These are phyloP conservation scores for Luehdorfia chinensis DNA, from an alignment of 1,140 invertebrate species.

Conservation along the genomic window DNA sequence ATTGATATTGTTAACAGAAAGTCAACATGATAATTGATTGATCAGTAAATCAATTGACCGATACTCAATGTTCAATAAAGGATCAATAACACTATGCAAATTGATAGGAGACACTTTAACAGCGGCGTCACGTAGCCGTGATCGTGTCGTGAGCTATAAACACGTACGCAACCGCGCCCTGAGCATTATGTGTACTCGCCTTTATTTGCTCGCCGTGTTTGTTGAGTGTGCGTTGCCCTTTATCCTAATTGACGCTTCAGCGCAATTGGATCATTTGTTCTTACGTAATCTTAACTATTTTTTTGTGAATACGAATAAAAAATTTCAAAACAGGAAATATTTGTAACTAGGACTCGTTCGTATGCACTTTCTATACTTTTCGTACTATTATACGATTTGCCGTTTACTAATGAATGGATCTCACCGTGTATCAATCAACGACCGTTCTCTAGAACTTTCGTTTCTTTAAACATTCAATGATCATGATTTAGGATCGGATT, in stretches of 20 bases:
- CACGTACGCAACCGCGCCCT: slow-evolving; percentile 22
- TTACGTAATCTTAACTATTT: background rate
- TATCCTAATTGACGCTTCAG: slow-evolving; percentile 50
- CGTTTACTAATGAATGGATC: too few species aligned
- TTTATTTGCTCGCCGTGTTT: slow-evolving; percentile 51
- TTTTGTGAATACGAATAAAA: background rate
- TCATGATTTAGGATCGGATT: too few species aligned
- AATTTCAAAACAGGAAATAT: too few species aligned
- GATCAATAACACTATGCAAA: slow-evolving; percentile 2
- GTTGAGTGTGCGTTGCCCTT: slow-evolving; percentile 41
- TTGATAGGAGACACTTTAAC: background rate
- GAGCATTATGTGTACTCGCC: slow-evolving; percentile 31
- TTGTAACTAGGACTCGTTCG: too few species aligned
- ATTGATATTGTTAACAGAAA: background rate
- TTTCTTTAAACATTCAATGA: too few species aligned
- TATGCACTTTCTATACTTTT: too few species aligned
- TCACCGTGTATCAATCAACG: too few species aligned
- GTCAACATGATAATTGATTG: background rate
- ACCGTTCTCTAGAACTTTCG: too few species aligned
- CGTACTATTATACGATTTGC: too few species aligned
- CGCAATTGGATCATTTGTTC: slow-evolving; percentile 20
- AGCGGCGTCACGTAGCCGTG: background rate
- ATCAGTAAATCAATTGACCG: background rate
- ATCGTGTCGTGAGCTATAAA: slow-evolving; percentile 3
- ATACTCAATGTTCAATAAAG: background rate